A percentile compares a stretch with the other conserved stretches of the same genome.
Evolutionary conservation across 2,888 invertebrate species (phyloP).

Genomic region (Hirtodrosophila cameraria): DNA sequence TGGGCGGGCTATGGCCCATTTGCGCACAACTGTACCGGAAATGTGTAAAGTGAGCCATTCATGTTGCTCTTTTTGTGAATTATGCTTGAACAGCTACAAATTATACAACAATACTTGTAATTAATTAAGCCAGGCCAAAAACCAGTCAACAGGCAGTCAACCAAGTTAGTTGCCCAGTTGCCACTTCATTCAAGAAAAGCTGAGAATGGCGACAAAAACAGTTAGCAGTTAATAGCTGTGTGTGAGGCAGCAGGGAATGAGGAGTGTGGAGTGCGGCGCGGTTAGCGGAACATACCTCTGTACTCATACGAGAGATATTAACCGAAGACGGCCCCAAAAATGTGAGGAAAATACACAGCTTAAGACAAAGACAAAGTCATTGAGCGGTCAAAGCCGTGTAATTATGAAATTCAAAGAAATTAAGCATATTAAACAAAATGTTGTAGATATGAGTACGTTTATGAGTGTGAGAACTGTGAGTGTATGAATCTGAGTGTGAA

Average conservation of each 20-base stretch:
- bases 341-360: conserved; percentile 2
- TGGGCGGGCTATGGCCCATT: conserved; percentile 51
- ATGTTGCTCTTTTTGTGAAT: conserved; percentile 58
- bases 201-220: conserved; percentile 62
- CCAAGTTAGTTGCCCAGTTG: conserved; percentile 49
- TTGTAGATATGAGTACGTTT: conserved; percentile 29
- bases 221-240: conserved; percentile 33
- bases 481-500: background rate
- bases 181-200: conserved; percentile 72
- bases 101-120: conserved; percentile 75
- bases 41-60: conserved; percentile 61
- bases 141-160: conserved; percentile 40
- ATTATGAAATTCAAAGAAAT: conserved; percentile 79
- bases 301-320: conserved; percentile 37
- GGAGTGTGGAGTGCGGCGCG: background rate
- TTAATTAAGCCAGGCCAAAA: conserved; percentile 69
- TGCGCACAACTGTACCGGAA: conserved; percentile 55
- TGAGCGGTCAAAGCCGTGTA: conserved; percentile 77
- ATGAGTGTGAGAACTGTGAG: background rate
- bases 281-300: conserved; percentile 26
- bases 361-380: conserved; percentile 56
- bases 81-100: conserved; percentile 64
- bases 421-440: conserved; percentile 60
- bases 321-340: conserved; percentile 48
- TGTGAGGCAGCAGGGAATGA: background rate